Base-by-base conservation (phyloP, 2,888 invertebrate species). In the Craniophora ligustri region DNA sequence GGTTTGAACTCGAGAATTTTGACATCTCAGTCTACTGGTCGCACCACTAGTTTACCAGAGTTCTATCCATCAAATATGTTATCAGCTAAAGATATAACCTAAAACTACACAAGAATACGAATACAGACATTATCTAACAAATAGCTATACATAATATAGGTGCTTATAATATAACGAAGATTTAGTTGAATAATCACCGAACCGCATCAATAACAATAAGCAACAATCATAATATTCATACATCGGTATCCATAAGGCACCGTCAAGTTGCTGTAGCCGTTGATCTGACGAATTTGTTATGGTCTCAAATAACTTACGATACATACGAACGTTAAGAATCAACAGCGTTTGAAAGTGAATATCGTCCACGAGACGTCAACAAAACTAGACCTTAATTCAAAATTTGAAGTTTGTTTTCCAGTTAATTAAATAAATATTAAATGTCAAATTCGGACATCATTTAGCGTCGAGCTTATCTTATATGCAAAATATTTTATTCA, bases 211-310 rank as follows among this genome's bases (percentile, higher is more conserved):
- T 78, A 86, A 84, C 81, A 86, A 86, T 84, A 82, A 76, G 79
- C 77, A 78, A 81, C 78, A 79, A 82, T 88, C 83, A 85, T 76
- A 88, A 87, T 87, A 89, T 88, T 87, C 87, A 88, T 85, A 88
- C 82, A 84, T 84, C 70, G 81, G 78, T 74, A 84, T 79, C 80
- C 87, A 83, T 83, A 84, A 84, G 79, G 76, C 56, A 79, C 81
- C 84, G 86, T 85, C 86, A 84, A 86, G 84, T 84, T 58, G 82
- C 85, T 83, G 86, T 36, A 38, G 44, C 66, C 91, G 87, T 88
- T 88, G 91, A 91, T 91, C 88, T 89, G 89, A 89, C 89, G 87
- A 89, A 92, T 92, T 92, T 88, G 92, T 92, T 90, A 91, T 89
- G 92, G 92, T 92, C 84, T 80, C 84, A 85, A 91, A 86, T 89